Evolutionary conservation across 1,140 invertebrate genomes (phyloP).

Genomic region (Propsilocerus akamusi): DNA sequence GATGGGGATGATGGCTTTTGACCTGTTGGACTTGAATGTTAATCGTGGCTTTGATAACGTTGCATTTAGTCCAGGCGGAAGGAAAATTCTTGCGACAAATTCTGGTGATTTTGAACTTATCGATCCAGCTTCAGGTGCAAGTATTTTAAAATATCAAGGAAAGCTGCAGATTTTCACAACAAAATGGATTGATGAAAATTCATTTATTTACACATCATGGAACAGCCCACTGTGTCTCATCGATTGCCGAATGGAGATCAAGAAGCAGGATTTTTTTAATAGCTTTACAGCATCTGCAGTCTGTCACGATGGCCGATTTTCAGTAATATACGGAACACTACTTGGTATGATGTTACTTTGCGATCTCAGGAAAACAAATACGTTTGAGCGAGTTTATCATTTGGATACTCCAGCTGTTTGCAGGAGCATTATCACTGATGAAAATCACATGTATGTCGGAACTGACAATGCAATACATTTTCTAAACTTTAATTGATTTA

Average conservation of each 20-base stretch:
- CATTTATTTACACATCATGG: neutral
- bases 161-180: neutral
- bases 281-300: neutral
- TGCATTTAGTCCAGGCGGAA: neutral
- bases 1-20: neutral
- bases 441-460: neutral
- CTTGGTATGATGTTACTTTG: neutral
- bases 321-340: neutral
- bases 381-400: neutral
- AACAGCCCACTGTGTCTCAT: neutral
- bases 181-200: neutral
- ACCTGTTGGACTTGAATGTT: neutral
- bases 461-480: conserved; percentile 4
- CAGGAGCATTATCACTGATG: neutral
- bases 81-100: neutral
- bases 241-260: neutral
- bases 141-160: neutral
- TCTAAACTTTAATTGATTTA: neutral
- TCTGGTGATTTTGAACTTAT: neutral
- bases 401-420: neutral
- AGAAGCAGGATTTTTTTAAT: neutral
- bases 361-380: neutral
- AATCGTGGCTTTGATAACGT: neutral
- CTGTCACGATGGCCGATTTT: neutral
- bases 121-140: neutral